phyloP scores from a whole-genome alignment of 2,888 invertebrate species.

The Hirtodrosophila cameraria region DNA sequence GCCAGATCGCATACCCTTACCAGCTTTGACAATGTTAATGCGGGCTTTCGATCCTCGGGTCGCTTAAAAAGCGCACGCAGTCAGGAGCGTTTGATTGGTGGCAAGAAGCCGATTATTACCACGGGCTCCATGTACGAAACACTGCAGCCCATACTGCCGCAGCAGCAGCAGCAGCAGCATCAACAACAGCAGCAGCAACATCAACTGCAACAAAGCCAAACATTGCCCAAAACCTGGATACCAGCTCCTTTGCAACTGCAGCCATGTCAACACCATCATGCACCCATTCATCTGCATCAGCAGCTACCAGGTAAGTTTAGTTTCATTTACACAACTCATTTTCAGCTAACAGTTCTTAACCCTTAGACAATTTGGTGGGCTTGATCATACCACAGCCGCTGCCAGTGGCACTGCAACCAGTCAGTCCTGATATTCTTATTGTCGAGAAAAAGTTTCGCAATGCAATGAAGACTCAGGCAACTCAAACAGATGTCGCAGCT shows the following conservation, averaged over 20 bases:
- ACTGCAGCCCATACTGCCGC: constrained; percentile 61
- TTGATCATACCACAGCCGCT: constrained; percentile 69
- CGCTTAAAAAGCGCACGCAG: constrained; percentile 85
- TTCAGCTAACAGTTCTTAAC: rapidly evolving
- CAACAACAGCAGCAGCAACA: constrained; percentile 39
- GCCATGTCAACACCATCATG: constrained; percentile 79
- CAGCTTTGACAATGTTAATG: constrained; percentile 90
- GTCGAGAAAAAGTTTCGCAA: constrained; percentile 91
- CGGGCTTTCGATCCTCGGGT: constrained; percentile 84
- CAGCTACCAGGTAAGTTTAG: constrained; percentile 55
- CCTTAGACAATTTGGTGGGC: constrained; percentile 62
- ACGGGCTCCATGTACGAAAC: constrained; percentile 79
- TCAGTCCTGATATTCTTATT: constrained; percentile 83
- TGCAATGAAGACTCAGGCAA: constrained; percentile 96
- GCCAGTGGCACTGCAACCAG: constrained; percentile 64
- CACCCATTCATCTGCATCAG: constrained; percentile 78
- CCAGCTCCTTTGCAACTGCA: constrained; percentile 62
- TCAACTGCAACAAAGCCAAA: constrained; percentile 50
- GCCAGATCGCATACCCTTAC: constrained; percentile 94
- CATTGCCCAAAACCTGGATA: constrained; percentile 68
- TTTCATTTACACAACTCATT: rapidly evolving
- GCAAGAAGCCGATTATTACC: constrained; percentile 86
- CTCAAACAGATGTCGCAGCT: constrained; percentile 90
- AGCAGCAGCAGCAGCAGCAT: constrained; percentile 38
- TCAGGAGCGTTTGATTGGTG: constrained; percentile 90